These are phyloP conservation scores for Sitta europaea DNA, from an alignment of 2,113 vertebrate species.

Conservation along the genomic window DNA sequence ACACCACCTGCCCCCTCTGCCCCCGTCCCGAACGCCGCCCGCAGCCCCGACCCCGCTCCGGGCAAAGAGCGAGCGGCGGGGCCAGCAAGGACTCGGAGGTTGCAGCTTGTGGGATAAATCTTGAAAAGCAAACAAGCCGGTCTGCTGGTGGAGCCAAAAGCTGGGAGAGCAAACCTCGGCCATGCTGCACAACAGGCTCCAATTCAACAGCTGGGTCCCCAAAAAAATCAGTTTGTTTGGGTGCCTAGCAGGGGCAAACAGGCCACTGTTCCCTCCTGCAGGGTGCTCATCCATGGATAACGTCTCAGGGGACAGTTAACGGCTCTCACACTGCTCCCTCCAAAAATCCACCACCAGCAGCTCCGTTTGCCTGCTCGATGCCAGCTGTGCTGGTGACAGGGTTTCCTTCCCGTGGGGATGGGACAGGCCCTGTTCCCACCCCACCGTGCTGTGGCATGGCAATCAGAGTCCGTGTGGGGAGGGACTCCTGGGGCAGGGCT, in stretches of 20 bases:
- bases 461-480: fast-evolving
- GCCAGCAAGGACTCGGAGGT: not conserved
- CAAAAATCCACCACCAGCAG: fast-evolving
- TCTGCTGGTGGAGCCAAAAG: not conserved
- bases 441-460: fast-evolving
- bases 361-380: fast-evolving
- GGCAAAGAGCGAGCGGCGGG: not conserved
- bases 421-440: not conserved
- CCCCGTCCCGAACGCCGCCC: too few relatives aligned
- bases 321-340: not conserved
- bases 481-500: fast-evolving
- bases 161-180: not conserved
- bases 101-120: not conserved
- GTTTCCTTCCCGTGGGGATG: fast-evolving
- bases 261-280: not conserved
- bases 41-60: too few relatives aligned
- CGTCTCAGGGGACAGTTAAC: too few relatives aligned
- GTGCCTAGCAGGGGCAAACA: not conserved
- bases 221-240: not conserved
- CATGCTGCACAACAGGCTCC: not conserved
- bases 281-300: not conserved
- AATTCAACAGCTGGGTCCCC: not conserved
- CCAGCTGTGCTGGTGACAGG: fast-evolving
- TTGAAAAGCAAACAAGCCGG: not conserved
- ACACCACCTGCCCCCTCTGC: too few relatives aligned